Base-by-base conservation (phyloP, 2,888 invertebrate genomes). In the Pyrrhia umbra region DNA sequence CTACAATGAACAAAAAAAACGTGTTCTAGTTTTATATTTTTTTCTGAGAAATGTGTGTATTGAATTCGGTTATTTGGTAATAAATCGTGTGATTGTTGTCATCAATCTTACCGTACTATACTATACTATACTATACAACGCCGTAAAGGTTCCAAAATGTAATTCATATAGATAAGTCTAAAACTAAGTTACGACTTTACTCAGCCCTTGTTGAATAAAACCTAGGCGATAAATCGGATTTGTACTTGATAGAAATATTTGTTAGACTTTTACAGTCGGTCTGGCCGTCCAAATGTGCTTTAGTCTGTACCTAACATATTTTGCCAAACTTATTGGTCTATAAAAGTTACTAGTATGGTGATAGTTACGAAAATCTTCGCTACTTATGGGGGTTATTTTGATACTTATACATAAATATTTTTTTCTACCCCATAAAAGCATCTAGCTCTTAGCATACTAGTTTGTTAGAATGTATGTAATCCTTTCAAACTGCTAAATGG, bases 281-380 rank as follows among this genome's bases (percentile, higher is more conserved):
- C n/a, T 10, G 13, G 30, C 13, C 34, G 13, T 34, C 34, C n/a
- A 34, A n/a, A 34, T 34, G 34, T 34, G 3, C 34, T 34, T 34
- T n/a, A n/a, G 34, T n/a, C 34, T 34, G 34, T 34, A 9, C 13
- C 9, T 0, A 15, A 34, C 18, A 42, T 18, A 59, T 56, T 57
- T 15, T 25, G 6, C 4, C 6, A 8, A 15, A 15, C 23, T 23
- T 6, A 18, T 43, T 4, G 0, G 15, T 34, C 15, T 23, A 6
- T 57, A 1, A 25, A 57, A 21, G 15, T 40, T 21, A 34, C 23
- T 6, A 15, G 4, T 23, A 15, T 43, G 23, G n/a, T 23, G 0
- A 25, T 25, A 10, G 15, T 21, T 20, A 6, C 2, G 18, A 13
- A n/a, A n/a, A 34, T n/a, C 34, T 34, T 34, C 5, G 2, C 10